Conservation (phyloP, 2,113 vertebrate species). For the Amphiprion percula region DNA sequence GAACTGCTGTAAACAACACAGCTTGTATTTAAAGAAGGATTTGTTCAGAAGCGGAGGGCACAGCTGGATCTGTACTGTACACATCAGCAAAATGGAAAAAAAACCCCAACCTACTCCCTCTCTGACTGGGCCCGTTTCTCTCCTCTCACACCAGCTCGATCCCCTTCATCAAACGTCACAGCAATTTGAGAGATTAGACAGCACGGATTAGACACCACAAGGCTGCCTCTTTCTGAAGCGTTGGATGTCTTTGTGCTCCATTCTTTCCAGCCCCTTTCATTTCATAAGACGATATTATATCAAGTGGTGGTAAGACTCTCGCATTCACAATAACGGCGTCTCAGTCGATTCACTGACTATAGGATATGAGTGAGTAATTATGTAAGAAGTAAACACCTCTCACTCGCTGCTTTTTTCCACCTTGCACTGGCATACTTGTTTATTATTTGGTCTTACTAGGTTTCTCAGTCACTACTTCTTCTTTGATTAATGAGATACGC, state of each 20-base stretch:
- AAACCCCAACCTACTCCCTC: background rate
- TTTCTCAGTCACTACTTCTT: constrained; percentile 65
- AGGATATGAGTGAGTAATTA: constrained; percentile 71
- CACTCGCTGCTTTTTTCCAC: constrained; percentile 58
- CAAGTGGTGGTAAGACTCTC: constrained; percentile 73
- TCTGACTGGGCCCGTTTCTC: constrained; percentile 54
- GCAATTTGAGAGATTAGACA: constrained; percentile 82
- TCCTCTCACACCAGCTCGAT: constrained; percentile 51
- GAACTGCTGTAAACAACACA: constrained; percentile 70
- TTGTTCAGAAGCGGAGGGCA: constrained; percentile 65
- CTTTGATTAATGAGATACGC: constrained; percentile 76
- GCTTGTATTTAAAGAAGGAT: constrained; percentile 76
- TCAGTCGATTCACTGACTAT: constrained; percentile 62
- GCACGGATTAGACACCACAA: constrained; percentile 75
- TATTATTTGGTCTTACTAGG: constrained; percentile 72
- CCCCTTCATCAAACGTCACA: constrained; percentile 79
- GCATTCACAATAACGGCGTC: constrained; percentile 65
- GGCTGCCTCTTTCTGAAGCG: constrained; percentile 72
- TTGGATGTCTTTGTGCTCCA: constrained; percentile 74
- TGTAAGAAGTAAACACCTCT: constrained; percentile 78
- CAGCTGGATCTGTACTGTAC: constrained; percentile 66
- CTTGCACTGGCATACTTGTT: constrained; percentile 58
- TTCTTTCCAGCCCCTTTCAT: constrained; percentile 76
- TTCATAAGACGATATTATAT: constrained; percentile 76
- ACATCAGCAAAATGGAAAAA: constrained; percentile 45